Conservation (phyloP, 2,797 vertebrate species). For the Xiphorhynchus erythropygius region DNA sequence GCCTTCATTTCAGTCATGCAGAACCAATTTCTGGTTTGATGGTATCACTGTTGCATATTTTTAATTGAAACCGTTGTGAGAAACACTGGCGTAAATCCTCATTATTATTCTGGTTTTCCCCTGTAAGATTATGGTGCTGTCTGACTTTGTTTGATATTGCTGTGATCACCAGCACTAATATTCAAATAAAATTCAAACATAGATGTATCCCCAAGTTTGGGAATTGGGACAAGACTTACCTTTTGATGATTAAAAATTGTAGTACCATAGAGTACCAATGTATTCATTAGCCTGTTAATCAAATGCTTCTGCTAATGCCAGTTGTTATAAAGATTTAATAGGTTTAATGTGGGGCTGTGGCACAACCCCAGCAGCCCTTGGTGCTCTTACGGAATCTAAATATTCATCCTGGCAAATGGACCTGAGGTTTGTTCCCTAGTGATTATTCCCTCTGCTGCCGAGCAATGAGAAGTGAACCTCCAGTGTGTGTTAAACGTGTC, state of each 20-base stretch:
- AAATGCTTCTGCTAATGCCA: constrained; percentile 23
- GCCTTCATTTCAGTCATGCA: constrained; percentile 63
- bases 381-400: not conserved
- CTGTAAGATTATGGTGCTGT: constrained; percentile 20
- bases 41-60: constrained; percentile 62
- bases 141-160: constrained; percentile 52
- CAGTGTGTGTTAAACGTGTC: not conserved
- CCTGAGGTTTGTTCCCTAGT: not conserved
- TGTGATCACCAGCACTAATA: constrained; percentile 27
- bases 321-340: constrained; percentile 46
- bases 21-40: constrained; percentile 70
- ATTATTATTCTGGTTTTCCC: constrained; percentile 44
- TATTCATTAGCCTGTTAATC: constrained; percentile 53
- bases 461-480: not conserved
- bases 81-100: constrained; percentile 63
- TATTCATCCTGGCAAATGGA: not conserved
- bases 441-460: not conserved
- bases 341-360: not conserved
- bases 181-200: constrained; percentile 28
- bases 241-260: constrained; percentile 49
- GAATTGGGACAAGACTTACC: constrained; percentile 26
- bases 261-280: not conserved
- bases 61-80: constrained; percentile 71
- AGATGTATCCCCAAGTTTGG: not conserved
- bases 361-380: not conserved